phyloP scores from a whole-genome alignment of 2,888 invertebrate species.

The Luperina testacea region DNA sequence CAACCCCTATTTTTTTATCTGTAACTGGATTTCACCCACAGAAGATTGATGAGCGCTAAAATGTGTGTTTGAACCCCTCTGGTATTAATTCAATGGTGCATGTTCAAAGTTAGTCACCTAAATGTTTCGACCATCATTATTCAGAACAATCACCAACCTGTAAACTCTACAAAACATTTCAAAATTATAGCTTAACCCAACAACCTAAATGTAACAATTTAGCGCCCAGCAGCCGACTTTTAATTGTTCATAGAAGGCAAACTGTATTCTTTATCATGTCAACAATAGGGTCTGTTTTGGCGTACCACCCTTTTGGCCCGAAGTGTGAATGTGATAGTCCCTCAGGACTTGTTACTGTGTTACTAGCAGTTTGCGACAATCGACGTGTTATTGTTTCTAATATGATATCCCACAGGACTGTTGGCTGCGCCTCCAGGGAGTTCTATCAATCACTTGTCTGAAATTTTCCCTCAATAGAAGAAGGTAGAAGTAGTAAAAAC shows the following conservation, averaged over 20 bases:
- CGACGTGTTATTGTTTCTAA: constrained; percentile 80
- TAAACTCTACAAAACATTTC: not conserved
- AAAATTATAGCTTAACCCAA: no score
- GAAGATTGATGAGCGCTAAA: constrained; percentile 67
- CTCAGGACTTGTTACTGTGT: constrained; percentile 78
- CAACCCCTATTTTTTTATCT: constrained; percentile 75
- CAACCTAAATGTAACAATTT: constrained; percentile 56
- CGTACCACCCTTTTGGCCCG: not conserved
- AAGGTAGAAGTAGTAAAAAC: no score
- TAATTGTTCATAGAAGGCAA: constrained; percentile 47
- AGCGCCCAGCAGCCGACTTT: constrained; percentile 35
- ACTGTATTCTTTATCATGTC: constrained; percentile 39
- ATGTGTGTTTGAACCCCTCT: constrained; percentile 46
- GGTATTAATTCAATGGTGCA: not conserved
- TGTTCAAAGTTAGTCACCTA: not conserved
- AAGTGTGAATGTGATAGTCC: constrained; percentile 60
- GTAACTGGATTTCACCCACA: constrained; percentile 78
- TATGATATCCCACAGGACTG: constrained; percentile 70
- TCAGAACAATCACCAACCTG: not conserved
- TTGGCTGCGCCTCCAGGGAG: constrained; percentile 42
- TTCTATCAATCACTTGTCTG: constrained; percentile 28
- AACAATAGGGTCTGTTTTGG: constrained; percentile 43
- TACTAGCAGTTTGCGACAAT: constrained; percentile 74
- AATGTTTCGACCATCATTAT: not conserved
- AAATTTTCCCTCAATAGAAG: constrained; percentile 6